These are phyloP conservation scores for Odontesthes bonariensis DNA, from an alignment of 2,113 vertebrate genomes.

Conservation along the genomic window DNA sequence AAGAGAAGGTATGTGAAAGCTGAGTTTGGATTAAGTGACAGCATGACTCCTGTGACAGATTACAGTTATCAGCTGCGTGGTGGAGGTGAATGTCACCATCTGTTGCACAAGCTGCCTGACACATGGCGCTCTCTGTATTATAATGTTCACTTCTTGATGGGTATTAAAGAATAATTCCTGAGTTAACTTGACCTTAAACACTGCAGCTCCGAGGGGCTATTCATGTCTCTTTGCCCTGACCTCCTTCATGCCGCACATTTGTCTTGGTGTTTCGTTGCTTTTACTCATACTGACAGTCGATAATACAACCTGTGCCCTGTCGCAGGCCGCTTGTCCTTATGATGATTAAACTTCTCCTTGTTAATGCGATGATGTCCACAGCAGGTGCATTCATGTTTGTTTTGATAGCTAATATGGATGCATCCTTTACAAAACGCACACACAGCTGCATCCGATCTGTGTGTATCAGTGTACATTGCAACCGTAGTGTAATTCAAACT, in stretches of 20 bases:
- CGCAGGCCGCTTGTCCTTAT: not conserved
- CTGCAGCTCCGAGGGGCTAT: too few species aligned
- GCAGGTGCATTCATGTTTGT: constrained; percentile 40
- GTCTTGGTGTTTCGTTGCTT: not conserved
- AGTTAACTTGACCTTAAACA: not conserved
- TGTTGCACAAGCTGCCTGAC: constrained; percentile 42
- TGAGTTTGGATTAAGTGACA: constrained; percentile 56
- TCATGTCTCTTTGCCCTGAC: too few species aligned
- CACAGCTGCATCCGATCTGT: constrained; percentile 56
- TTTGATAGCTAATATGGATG: constrained; percentile 30
- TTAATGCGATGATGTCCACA: constrained; percentile 40
- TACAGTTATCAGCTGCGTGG: constrained; percentile 39
- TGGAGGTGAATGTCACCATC: constrained; percentile 43
- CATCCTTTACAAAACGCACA: constrained; percentile 42
- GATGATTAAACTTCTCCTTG: not conserved
- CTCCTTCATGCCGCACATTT: too few species aligned
- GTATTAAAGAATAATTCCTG: not conserved
- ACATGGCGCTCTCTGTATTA: not conserved
- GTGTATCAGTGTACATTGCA: constrained; percentile 55
- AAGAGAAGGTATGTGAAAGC: constrained; percentile 24
- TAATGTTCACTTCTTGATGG: not conserved
- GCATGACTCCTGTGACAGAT: constrained; percentile 55
- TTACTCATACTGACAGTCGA: not conserved
- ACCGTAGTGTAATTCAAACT: constrained; percentile 68
- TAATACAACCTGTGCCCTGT: constrained; percentile 5